Percentiles rank a stretch among this genome's conserved stretches.
Conservation (phyloP, 2,888 invertebrate genomes). For the Sipha maydis region DNA sequence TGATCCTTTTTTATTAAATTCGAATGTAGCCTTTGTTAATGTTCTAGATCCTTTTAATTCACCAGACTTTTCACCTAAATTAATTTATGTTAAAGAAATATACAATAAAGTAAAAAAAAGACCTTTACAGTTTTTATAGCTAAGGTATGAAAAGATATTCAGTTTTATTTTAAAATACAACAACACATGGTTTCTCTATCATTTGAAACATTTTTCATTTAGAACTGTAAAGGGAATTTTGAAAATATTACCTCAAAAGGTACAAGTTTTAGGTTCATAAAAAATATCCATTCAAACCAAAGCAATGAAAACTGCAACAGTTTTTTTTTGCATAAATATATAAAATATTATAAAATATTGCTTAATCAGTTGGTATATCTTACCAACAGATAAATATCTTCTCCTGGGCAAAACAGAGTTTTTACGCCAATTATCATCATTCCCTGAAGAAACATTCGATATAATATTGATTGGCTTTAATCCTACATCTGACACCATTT, state of each 20-base stretch:
- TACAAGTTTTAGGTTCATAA: no score
- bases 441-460: conserved; percentile 6
- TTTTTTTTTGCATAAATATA: no score
- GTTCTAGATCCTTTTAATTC: conserved; percentile 48
- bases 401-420: conserved; percentile 57
- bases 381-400: conserved; percentile 62
- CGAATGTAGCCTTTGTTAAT: conserved; percentile 42
- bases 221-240: no score
- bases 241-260: no score
- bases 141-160: no score
- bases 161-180: no score
- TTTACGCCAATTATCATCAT: conserved; percentile 56
- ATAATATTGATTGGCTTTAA: conserved; percentile 22
- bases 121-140: no score
- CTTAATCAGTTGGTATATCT: conserved; percentile 2
- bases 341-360: no score
- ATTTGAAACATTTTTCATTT: no score
- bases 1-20: conserved; percentile 53
- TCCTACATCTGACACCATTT: conserved; percentile 19
- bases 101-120: no score
- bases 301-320: no score
- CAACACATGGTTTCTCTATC: no score
- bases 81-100: background rate
- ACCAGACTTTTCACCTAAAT: conserved; percentile 49
- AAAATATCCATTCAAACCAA: background rate